A percentile compares a stretch with the other conserved stretches of the same genome.
Evolutionary conservation across 2,113 vertebrate genomes (phyloP).

Genomic region (Sialia sialis): DNA sequence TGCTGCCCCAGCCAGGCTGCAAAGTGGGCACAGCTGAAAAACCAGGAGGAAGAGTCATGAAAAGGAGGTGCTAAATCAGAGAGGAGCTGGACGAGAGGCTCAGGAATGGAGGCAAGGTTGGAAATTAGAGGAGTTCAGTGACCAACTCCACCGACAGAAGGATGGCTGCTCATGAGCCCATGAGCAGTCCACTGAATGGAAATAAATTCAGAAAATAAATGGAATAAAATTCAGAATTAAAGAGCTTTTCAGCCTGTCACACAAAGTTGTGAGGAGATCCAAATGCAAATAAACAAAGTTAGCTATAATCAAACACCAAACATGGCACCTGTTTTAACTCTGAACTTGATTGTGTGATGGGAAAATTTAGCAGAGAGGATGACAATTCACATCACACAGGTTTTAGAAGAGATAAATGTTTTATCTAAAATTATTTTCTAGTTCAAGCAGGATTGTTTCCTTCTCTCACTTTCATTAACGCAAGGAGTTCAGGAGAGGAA

Average conservation of each 20-base stretch:
- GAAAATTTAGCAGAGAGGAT: not conserved
- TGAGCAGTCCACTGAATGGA: not conserved
- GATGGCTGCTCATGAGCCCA: not conserved
- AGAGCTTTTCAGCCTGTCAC: not conserved
- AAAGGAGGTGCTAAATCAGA: not conserved
- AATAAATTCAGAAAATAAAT: too few relatives aligned
- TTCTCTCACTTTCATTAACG: not conserved
- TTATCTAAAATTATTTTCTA: not conserved
- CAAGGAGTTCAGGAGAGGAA: not conserved
- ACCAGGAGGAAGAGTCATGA: not conserved
- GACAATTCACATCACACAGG: not conserved
- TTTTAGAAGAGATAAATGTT: not conserved
- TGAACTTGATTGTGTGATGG: not conserved
- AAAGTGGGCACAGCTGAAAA: not conserved
- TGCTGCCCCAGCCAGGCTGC: not conserved
- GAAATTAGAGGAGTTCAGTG: not conserved
- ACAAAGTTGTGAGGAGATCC: not conserved
- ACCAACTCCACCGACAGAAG: not conserved
- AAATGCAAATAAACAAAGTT: not conserved
- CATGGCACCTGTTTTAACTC: not conserved
- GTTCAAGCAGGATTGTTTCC: not conserved
- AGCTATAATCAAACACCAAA: not conserved
- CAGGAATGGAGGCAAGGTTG: not conserved
- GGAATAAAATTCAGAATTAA: not conserved
- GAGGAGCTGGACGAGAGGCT: not conserved